Evolutionary conservation across 2,888 invertebrate genomes (phyloP).

Genomic region (Dryobotodes eremita): DNA sequence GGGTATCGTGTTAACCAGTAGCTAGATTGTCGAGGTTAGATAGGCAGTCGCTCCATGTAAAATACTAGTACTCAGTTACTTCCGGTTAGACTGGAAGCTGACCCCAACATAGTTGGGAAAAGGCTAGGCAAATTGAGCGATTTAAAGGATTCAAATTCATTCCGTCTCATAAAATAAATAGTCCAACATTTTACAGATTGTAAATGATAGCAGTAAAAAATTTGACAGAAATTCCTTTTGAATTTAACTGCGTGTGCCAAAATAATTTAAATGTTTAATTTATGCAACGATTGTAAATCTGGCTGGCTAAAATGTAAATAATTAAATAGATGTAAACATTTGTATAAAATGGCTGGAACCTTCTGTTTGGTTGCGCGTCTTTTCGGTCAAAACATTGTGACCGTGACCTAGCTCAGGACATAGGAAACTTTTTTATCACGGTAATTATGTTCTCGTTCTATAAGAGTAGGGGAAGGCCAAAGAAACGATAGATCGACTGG

Average conservation of each 20-base stretch:
- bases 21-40: background rate
- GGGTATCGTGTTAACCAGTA: background rate
- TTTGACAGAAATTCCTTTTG: background rate
- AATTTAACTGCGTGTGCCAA: background rate
- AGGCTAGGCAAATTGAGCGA: background rate
- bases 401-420: background rate
- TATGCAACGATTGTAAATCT: conserved; percentile 39
- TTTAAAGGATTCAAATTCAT: background rate
- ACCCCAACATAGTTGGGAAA: background rate
- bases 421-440: background rate
- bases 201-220: background rate
- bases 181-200: background rate
- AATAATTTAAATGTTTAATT: conserved; percentile 40
- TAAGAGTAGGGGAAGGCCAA: too few species aligned
- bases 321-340: conserved; percentile 14
- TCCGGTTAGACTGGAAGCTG: background rate
- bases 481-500: too few species aligned
- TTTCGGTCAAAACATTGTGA: background rate
- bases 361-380: background rate
- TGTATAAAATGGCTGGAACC: background rate
- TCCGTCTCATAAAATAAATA: background rate
- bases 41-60: background rate
- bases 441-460: background rate
- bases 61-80: background rate
- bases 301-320: conserved; percentile 35